Evolutionary conservation across 2,888 invertebrate species (phyloP), one percentile per base, ranked within the genome.

Genomic region (Oscheius sp.): DNA sequence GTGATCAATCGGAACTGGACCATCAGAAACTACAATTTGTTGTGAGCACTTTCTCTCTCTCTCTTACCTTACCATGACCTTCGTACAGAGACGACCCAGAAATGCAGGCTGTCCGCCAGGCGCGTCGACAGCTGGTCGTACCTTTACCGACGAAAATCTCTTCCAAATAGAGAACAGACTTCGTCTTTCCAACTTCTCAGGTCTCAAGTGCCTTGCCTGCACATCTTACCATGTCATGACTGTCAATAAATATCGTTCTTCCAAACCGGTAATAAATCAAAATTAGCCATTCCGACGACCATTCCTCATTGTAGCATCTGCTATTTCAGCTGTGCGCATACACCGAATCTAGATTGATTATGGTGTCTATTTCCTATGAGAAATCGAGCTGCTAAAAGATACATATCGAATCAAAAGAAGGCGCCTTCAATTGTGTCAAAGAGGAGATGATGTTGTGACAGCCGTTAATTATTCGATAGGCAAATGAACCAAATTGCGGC

Each of bases 1-100:
- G 79, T 84, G 13, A 88, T 86, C 70, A 88, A 88, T 72, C 75
- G 83, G 13, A 86, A 88, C 70, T 88, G 88, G 88, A 84, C 82
- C 55, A 88, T 88, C 51, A 79, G 85, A 42, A 82, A 88, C 75
- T 88, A 87, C 74, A 81, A 85, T 60, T 70, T 81, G 13, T 74
- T 71, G 80, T 80, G 59, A 73, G 78, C 72, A 7, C 21, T 21
- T 21, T 21, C 21, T 21, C 21, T 21, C 21, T 21, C 21, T 29
- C 48, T 50, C 59, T 11, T 11, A 42, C 10, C 21, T 53, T n/a
- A 48, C n/a, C 13, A 62, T 33, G 51, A 73, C 33, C 1, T 13
- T 47, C 50, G 72, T 75, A 21, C 70, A 79, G 79, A 73, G 78
- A 81, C 32, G 81, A 81, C 55, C 78, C 79, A 7, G 81, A 81